phyloP scores from a whole-genome alignment of 2,888 invertebrate species.

The Drosophila kanekoi region DNA sequence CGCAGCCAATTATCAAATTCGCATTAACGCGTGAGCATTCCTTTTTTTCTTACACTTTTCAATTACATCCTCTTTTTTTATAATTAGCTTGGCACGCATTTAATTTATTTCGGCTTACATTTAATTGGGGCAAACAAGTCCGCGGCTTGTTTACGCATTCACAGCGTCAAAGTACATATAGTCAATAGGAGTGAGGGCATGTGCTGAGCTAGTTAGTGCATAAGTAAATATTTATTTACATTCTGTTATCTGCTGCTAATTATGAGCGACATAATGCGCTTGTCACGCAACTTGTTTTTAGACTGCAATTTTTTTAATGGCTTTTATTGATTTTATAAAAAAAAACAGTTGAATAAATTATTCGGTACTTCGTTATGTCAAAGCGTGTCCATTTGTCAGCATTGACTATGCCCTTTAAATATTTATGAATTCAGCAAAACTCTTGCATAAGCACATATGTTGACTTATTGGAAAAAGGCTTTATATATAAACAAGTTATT shows the following conservation, averaged over 20 bases:
- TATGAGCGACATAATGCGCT: slow-evolving; percentile 56
- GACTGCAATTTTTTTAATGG: slow-evolving; percentile 19
- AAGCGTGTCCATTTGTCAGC: slow-evolving; percentile 23
- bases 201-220: not conserved
- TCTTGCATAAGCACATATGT: not conserved
- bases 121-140: slow-evolving; percentile 72
- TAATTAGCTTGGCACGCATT: slow-evolving; percentile 70
- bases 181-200: not conserved
- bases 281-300: slow-evolving; percentile 42
- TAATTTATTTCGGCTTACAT: slow-evolving; percentile 70
- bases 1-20: slow-evolving; percentile 52
- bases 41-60: slow-evolving; percentile 3
- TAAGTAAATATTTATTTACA: slow-evolving; percentile 10
- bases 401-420: slow-evolving; percentile 16
- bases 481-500: not conserved
- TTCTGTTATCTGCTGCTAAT: slow-evolving; percentile 41
- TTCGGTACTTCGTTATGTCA: slow-evolving; percentile 19
- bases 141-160: slow-evolving; percentile 65
- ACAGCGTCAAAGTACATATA: slow-evolving; percentile 35
- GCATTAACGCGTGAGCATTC: slow-evolving; percentile 7
- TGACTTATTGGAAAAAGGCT: not conserved
- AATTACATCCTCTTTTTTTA: slow-evolving; percentile 58
- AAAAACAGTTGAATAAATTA: slow-evolving; percentile 38
- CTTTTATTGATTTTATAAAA: slow-evolving; percentile 33
- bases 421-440: slow-evolving; percentile 1